Base-by-base conservation (phyloP, 92 coral and sea anemone genomes). In the Micromussa lordhowensis region DNA sequence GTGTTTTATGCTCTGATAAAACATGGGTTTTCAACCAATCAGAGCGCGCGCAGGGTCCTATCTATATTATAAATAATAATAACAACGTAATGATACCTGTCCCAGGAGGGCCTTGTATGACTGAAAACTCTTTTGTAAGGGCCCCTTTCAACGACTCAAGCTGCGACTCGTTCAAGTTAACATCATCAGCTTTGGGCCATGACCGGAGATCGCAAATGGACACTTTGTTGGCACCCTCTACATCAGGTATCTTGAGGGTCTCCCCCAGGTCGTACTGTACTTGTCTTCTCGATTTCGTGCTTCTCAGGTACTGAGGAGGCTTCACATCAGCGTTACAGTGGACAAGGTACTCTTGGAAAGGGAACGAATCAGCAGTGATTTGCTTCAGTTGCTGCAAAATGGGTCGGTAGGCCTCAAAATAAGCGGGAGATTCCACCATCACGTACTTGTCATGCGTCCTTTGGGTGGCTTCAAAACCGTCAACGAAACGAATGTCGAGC, bases 81-180 rank as follows among this genome's bases (percentile, higher is more conserved):
- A 44, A 8, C 9, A 9, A 44, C 51, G 51, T 44, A 61, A 61
- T 57, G 15, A 12, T 85, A 85, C 98, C 98, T 72, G 99, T 96
- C 32, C 99, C 99, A 3, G 99, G 99, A 40, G 99, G 99, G 35
- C 99, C 99, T 86, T 96, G 99, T 44, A 96, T 96, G 51, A 96
- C 94, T 31, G 92, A 92, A 74, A 96, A 96, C 83, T 96, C 99
- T 72, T 95, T 93, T 24, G 99, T 95, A 71, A 96, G 89, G 29
- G 99, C 99, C 55, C 93, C 89, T 76, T 93, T 85, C 30, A 95
- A 80, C 13, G 99, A 94, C 82, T 93, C 88, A 74, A 93, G 87
- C 68, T 96, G 99, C 30, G 99, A 96, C 3, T 75, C 85, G 91
- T 96, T 93, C 77, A 95, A 84, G 55, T 57, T 78, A 68, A 90